These are phyloP conservation scores for Nomada fucata DNA, from an alignment of 2,888 invertebrate genomes.

Conservation along the genomic window DNA sequence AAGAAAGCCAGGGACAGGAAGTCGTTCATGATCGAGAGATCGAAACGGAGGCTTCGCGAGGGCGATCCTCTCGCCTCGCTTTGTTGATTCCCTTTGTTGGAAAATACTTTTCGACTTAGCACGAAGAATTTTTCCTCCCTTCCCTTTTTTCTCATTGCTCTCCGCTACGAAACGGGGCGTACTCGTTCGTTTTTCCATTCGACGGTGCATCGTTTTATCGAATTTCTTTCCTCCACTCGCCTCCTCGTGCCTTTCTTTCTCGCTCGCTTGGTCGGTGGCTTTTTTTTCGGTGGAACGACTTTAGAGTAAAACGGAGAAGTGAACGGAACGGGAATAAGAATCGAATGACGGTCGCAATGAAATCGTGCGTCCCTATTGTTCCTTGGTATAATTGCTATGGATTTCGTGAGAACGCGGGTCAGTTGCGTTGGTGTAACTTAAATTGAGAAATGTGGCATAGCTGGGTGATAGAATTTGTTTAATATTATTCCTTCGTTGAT, in stretches of 20 bases:
- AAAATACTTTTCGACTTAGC: conserved; percentile 22
- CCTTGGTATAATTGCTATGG: too few species aligned
- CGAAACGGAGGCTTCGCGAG: conserved; percentile 45
- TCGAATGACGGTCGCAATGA: neutral
- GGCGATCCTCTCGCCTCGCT: neutral
- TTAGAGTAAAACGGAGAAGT: neutral
- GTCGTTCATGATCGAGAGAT: conserved; percentile 59
- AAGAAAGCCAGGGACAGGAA: neutral
- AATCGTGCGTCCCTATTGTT: too few species aligned
- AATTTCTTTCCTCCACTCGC: conserved; percentile 5
- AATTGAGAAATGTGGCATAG: too few species aligned
- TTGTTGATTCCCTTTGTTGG: neutral
- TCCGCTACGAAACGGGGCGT: neutral
- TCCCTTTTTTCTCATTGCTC: neutral
- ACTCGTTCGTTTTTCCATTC: conserved; percentile 18
- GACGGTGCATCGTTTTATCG: conserved; percentile 20
- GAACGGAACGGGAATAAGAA: conserved; percentile 24
- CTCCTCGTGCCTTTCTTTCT: neutral
- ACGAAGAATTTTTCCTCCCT: neutral
- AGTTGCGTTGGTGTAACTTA: too few species aligned
- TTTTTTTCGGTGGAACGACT: conserved; percentile 23
- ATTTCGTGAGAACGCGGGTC: too few species aligned
- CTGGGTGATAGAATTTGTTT: too few species aligned
- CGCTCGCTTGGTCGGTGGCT: neutral
- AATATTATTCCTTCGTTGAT: too few species aligned